Conservation (phyloP, 2,888 invertebrate species). For the Ceriagrion tenellum region DNA sequence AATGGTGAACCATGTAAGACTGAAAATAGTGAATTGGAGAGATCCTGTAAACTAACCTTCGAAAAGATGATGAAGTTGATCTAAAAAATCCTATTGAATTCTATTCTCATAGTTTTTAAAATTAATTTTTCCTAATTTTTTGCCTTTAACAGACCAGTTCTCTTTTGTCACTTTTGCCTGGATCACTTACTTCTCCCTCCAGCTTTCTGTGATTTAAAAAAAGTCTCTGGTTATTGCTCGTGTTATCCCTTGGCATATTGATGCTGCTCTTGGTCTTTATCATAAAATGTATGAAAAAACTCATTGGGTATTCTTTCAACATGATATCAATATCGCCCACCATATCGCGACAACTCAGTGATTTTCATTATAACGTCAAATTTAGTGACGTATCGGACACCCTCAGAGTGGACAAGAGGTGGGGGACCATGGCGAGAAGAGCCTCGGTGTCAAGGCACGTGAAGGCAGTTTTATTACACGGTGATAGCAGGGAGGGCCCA, state of each 20-base stretch:
- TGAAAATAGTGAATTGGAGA: no score
- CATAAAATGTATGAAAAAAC: neutral
- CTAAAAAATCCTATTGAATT: no score
- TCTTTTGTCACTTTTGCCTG: no score
- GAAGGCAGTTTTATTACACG: neutral
- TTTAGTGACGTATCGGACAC: constrained; percentile 27
- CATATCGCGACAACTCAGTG: neutral
- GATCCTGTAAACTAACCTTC: no score
- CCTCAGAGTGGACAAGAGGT: neutral
- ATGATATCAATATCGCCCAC: constrained; percentile 19
- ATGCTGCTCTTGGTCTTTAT: neutral
- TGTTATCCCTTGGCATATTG: neutral
- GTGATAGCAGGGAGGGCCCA: neutral
- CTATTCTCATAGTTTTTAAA: no score
- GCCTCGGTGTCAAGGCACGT: neutral
- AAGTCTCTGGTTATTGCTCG: neutral
- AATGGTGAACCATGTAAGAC: no score
- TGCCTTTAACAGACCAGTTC: no score
- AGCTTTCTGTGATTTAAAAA: no score
- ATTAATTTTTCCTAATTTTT: no score
- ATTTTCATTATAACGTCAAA: constrained; percentile 32
- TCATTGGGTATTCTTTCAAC: neutral
- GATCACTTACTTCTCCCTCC: no score
- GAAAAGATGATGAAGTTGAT: no score
- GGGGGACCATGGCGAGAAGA: neutral